phyloP scores from a whole-genome alignment of 2,888 invertebrate species.

The Balanococcus diminutus region DNA sequence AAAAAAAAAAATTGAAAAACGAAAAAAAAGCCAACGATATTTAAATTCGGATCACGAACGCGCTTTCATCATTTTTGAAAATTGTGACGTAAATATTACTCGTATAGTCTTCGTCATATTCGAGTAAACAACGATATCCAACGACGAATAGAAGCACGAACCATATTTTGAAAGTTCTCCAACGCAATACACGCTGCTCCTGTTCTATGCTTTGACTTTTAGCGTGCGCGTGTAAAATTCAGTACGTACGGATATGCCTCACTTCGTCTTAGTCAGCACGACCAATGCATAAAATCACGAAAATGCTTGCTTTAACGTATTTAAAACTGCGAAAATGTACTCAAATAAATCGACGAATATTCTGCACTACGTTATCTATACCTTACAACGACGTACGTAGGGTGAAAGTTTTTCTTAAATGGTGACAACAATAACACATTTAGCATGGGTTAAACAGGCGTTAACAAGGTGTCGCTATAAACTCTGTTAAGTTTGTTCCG shows the following conservation, averaged over 20 bases:
- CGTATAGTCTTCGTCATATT: background rate
- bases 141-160: background rate
- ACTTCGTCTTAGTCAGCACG: background rate
- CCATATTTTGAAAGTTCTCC: background rate
- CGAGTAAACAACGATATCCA: background rate
- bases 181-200: background rate
- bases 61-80: background rate
- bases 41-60: background rate
- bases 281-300: background rate
- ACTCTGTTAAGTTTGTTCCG: background rate
- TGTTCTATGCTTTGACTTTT: background rate
- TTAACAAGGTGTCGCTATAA: slow-evolving; percentile 3
- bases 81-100: background rate
- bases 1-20: background rate
- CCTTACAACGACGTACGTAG: too few species aligned
- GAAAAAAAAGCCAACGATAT: background rate
- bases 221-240: background rate
- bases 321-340: background rate
- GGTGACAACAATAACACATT: background rate
- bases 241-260: background rate
- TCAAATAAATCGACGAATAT: background rate
- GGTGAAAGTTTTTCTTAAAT: background rate
- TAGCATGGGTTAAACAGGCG: background rate
- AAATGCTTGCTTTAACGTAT: background rate
- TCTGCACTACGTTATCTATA: background rate